Conservation (phyloP, 2,888 invertebrate species). For the Drosophila mettleri region DNA sequence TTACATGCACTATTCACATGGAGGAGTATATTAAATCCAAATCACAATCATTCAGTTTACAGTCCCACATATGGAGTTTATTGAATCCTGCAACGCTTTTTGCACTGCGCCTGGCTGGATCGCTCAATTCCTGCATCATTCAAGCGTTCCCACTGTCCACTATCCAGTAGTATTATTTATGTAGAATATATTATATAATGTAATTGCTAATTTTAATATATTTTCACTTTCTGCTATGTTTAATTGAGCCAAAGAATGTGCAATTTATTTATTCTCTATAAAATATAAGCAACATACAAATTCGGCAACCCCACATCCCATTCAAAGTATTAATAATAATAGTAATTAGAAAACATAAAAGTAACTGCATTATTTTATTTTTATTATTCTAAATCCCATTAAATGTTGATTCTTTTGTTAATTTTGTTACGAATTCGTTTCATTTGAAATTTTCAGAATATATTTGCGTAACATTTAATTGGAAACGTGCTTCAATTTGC, state of each 20-base stretch:
- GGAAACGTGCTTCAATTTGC: conserved; percentile 49
- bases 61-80: conserved; percentile 4
- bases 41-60: conserved; percentile 28
- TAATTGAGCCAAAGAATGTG: conserved; percentile 58
- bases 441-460: conserved; percentile 39
- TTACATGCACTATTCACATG: conserved; percentile 8
- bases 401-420: conserved; percentile 31
- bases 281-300: conserved; percentile 9
- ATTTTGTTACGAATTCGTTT: conserved; percentile 22
- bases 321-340: conserved; percentile 40
- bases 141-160: conserved; percentile 15
- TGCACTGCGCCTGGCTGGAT: conserved; percentile 12
- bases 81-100: conserved; percentile 18
- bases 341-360: conserved; percentile 3
- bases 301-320: conserved; percentile 18
- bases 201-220: conserved; percentile 15
- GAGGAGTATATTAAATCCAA: conserved; percentile 6
- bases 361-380: conserved; percentile 16
- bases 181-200: conserved; percentile 7
- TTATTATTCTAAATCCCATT: conserved; percentile 26
- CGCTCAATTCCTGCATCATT: conserved; percentile 3
- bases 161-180: conserved; percentile 32
- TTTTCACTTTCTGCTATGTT: conserved; percentile 18
- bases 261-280: conserved; percentile 9
- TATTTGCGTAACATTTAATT: conserved; percentile 39